Evolutionary conservation across 2,888 invertebrate species (phyloP), one percentile per base, ranked within the genome.

Genomic region (Dyspetes luteomarginatus): DNA sequence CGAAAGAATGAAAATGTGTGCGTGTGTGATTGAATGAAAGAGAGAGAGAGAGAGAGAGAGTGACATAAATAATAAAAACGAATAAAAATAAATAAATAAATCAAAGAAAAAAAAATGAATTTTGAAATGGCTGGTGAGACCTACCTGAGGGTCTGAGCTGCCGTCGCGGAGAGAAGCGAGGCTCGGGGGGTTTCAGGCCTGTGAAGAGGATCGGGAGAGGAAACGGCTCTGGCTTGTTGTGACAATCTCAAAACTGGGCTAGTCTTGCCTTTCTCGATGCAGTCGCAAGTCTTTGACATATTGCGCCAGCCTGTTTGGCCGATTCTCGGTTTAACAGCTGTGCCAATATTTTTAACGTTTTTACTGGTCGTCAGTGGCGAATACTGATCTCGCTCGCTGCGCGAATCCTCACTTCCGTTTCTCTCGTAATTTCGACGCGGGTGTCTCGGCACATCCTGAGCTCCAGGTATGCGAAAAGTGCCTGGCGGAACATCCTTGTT

Each of bases 131-230:
- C 43, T 82, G 76, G 82, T 83, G 72, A 87, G 84, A 91, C 91
- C 89, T 92, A 92, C 92, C 91, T 92, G 89, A 89, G 87, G 89
- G 88, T 89, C 77, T 90, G 90, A 85, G 89, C 87, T 81, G 90
- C 89, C 84, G 90, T 88, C 83, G 90, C 88, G 84, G 90, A 89
- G 84, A 89, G 88, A 87, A 90, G 88, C 86, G 90, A 90, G 85
- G 91, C 91, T 86, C 90, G 88, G 84, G 90, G 89, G 85, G 89
- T 89, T 83, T 91, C 91, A 83, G 91, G 91, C 87, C 90, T 91
- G 85, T 92, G 92, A 82, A 92, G 90, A 81, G 92, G 91, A 89
- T 92, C 92, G 71, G 93, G 93, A 78, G 93, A 93, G 88, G 93
- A 93, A 1, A 92, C 91, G 74, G 93, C 92, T 81, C 92, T 88